phyloP scores from a whole-genome alignment of 1,140 invertebrate genomes.

The Diabrotica undecimpunctata region DNA sequence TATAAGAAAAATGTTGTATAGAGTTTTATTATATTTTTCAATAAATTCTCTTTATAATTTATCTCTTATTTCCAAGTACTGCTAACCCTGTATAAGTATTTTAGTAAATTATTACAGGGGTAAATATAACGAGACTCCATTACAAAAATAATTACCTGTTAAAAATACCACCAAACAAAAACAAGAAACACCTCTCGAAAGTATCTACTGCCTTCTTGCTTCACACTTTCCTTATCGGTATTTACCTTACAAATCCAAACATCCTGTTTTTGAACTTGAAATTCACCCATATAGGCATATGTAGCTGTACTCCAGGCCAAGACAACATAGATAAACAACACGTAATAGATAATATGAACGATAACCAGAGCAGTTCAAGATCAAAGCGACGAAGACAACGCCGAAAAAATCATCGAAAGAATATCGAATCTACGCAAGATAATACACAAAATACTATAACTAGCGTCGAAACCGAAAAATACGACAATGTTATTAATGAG shows the following conservation, averaged over 20 bases:
- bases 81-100: no score
- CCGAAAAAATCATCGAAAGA: slow-evolving; percentile 24
- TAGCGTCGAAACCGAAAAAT: slow-evolving; percentile 3
- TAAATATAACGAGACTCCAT: no score
- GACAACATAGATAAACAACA: slow-evolving; percentile 10
- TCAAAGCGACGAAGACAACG: slow-evolving; percentile 28
- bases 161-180: background rate
- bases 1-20: no score
- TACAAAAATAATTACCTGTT: no score
- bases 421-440: slow-evolving; percentile 4
- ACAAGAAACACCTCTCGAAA: background rate
- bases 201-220: slow-evolving; percentile 1
- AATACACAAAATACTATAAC: slow-evolving; percentile 5
- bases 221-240: slow-evolving; percentile 8
- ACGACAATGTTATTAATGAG: background rate
- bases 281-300: slow-evolving; percentile 7
- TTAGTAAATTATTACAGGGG: no score
- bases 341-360: slow-evolving; percentile 24
- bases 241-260: slow-evolving; percentile 3
- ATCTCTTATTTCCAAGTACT: no score
- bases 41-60: no score
- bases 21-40: no score
- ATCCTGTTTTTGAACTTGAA: slow-evolving; percentile 6
- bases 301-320: background rate
- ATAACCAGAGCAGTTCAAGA: slow-evolving; percentile 24